phyloP scores from a whole-genome alignment of 2,888 invertebrate species.

The Neoascia interrupta region DNA sequence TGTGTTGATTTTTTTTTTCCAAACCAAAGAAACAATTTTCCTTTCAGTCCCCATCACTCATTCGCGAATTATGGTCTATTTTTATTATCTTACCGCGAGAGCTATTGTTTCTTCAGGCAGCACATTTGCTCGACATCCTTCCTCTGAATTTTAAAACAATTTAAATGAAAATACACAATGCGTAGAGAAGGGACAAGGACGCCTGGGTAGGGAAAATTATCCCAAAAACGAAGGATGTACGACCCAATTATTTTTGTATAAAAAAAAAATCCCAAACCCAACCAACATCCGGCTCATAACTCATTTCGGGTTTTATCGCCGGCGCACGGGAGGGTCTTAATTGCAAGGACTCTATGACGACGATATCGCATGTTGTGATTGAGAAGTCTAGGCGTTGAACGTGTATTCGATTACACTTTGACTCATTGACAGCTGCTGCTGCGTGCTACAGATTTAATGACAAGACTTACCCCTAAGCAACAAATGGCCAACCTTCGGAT shows the following conservation, averaged over 20 bases:
- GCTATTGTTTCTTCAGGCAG: slow-evolving; percentile 14
- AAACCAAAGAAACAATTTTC: slow-evolving; percentile 11
- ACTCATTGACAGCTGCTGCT: slow-evolving; percentile 1
- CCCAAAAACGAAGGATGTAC: slow-evolving; percentile 1
- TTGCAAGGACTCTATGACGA: background rate
- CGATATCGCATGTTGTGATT: too few relatives aligned
- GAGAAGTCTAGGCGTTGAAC: too few relatives aligned
- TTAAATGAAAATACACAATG: slow-evolving; percentile 5
- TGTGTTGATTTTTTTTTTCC: slow-evolving; percentile 4
- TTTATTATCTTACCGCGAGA: slow-evolving; percentile 15
- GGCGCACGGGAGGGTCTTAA: background rate
- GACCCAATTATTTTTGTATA: slow-evolving; percentile 39
- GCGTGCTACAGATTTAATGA: background rate
- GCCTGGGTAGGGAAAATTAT: background rate
- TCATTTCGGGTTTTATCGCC: background rate
- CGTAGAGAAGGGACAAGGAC: background rate
- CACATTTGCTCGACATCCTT: too few relatives aligned
- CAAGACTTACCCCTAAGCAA: background rate
- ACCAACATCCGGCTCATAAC: slow-evolving; percentile 4
- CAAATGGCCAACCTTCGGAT: background rate
- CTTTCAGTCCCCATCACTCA: background rate
- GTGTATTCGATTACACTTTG: slow-evolving; percentile 17
- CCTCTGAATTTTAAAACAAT: background rate
- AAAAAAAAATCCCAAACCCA: too few relatives aligned
- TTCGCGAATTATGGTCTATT: slow-evolving; percentile 8